phyloP scores from a whole-genome alignment of 2,797 vertebrate genomes.

The Acanthurus leucopareius region DNA sequence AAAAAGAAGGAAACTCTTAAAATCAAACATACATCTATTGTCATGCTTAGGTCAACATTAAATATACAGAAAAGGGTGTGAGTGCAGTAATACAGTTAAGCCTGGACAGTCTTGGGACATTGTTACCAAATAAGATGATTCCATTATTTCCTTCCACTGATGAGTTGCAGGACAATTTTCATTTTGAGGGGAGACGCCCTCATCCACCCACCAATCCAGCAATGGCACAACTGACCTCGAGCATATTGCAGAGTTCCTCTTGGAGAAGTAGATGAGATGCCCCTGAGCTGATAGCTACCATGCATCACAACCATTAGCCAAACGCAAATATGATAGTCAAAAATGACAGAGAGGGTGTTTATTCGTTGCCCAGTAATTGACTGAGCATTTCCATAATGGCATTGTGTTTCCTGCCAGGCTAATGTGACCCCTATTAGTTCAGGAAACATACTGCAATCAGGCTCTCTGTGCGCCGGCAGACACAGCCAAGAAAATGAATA shows the following conservation, averaged over 20 bases:
- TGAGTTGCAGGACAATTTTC: constrained; percentile 5
- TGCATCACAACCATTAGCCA: constrained; percentile 46
- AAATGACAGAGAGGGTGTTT: constrained; percentile 72
- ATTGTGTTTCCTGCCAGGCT: constrained; percentile 75
- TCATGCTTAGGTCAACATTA: background rate
- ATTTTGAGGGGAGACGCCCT: constrained; percentile 31
- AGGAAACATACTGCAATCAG: constrained; percentile 66
- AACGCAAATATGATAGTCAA: constrained; percentile 56
- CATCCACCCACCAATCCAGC: constrained; percentile 14
- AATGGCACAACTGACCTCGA: constrained; percentile 42
- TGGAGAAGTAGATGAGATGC: constrained; percentile 56
- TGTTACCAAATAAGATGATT: constrained; percentile 11
- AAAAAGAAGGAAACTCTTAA: background rate
- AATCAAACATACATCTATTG: background rate
- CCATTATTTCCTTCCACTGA: constrained; percentile 7
- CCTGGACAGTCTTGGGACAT: background rate
- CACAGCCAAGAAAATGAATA: constrained; percentile 53
- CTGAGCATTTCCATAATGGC: constrained; percentile 76
- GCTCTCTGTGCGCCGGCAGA: constrained; percentile 43
- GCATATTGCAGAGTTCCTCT: constrained; percentile 29
- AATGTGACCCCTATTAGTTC: constrained; percentile 80
- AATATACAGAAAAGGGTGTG: constrained; percentile 14
- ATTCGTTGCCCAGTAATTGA: constrained; percentile 70
- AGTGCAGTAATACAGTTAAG: background rate
- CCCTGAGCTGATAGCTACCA: constrained; percentile 50